Conservation (phyloP, 2,797 vertebrate species). For the Hydrophis major region DNA sequence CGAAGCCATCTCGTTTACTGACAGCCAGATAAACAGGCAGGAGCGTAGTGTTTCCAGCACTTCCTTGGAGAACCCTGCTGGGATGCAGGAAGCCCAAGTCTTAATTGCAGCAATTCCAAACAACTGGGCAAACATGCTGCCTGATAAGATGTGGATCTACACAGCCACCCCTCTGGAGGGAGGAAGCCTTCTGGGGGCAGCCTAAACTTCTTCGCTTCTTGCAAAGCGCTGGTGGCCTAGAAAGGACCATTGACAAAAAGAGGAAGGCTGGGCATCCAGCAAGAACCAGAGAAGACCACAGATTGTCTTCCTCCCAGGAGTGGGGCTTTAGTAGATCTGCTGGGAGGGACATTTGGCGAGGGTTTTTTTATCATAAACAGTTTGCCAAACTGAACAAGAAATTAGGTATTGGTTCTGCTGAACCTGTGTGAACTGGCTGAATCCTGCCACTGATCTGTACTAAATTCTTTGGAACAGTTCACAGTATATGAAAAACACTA, state of each 20-base stretch:
- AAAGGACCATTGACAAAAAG: background rate
- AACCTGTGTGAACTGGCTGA: too few relatives aligned
- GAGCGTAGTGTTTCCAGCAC: constrained; percentile 89
- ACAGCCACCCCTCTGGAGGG: background rate
- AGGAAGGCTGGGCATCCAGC: background rate
- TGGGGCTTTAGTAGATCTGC: background rate
- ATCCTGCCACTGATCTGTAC: background rate
- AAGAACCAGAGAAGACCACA: background rate
- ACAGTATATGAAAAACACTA: background rate
- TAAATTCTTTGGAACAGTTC: background rate
- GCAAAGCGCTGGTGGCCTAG: background rate
- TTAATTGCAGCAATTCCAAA: constrained; percentile 88
- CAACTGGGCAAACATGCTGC: constrained; percentile 75
- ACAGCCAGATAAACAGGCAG: constrained; percentile 92
- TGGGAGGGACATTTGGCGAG: background rate
- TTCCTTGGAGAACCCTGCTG: constrained; percentile 90
- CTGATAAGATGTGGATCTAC: constrained; percentile 67
- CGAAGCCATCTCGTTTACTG: constrained; percentile 89
- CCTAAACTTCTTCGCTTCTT: background rate
- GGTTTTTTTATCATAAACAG: too few relatives aligned
- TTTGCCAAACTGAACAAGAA: too few relatives aligned
- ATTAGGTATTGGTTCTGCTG: too few relatives aligned
- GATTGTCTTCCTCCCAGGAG: background rate
- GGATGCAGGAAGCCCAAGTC: constrained; percentile 89
- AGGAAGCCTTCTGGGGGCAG: background rate